Percentiles rank a stretch among this genome's conserved stretches.
phyloP scores from a whole-genome alignment of 2,113 vertebrate species.

The Pontoporia blainvillei region DNA sequence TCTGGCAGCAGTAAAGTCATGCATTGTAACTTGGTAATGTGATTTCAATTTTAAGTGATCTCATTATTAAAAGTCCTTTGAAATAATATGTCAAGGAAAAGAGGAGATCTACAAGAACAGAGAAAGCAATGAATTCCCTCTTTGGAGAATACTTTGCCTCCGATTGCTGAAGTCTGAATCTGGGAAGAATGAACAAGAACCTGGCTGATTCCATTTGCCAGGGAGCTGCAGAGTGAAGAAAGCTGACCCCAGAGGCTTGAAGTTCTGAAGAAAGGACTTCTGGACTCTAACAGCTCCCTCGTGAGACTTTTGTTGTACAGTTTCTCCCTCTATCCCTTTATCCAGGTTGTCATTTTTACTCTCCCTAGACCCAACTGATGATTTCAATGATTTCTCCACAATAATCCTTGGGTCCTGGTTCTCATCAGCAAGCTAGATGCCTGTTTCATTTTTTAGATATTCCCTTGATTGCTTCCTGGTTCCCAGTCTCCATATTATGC shows the following conservation, averaged over 20 bases:
- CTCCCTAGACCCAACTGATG: slow-evolving; percentile 34
- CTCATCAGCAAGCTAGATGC: slow-evolving; percentile 51
- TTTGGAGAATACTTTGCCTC: not conserved
- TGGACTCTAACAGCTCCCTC: not conserved
- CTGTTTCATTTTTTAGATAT: slow-evolving; percentile 56
- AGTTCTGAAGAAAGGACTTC: not conserved
- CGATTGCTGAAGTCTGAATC: not conserved
- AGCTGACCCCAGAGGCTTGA: not conserved
- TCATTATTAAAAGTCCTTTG: not conserved
- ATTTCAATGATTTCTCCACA: slow-evolving; percentile 53
- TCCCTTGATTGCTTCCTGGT: slow-evolving; percentile 68
- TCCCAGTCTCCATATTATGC: slow-evolving; percentile 51
- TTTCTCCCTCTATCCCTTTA: slow-evolving; percentile 47
- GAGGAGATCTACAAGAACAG: not conserved
- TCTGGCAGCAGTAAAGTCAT: not conserved
- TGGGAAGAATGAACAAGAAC: not conserved
- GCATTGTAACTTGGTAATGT: not conserved
- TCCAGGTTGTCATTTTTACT: slow-evolving; percentile 69
- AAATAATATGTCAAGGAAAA: not conserved
- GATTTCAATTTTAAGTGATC: slow-evolving; percentile 9
- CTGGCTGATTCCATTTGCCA: not conserved
- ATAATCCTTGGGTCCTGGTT: slow-evolving; percentile 56
- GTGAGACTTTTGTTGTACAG: not conserved
- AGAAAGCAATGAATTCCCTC: not conserved
- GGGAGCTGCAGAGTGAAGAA: not conserved